Evolutionary conservation across 1,140 invertebrate genomes (phyloP).

Genomic region (Diachasmimorpha longicaudata): DNA sequence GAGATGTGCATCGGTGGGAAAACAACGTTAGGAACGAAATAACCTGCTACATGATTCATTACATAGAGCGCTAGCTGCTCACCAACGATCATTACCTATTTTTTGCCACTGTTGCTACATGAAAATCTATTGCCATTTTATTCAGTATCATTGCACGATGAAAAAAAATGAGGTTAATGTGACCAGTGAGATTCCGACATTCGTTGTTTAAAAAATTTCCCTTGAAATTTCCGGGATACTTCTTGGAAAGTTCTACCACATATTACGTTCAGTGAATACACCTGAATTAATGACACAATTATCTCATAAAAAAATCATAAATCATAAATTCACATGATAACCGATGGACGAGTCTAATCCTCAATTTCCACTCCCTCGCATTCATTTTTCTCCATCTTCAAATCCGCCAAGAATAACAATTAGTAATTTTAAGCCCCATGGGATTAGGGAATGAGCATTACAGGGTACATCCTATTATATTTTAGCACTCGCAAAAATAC

Average conservation of each 20-base stretch:
- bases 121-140: slow-evolving; percentile 13
- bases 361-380: slow-evolving; percentile 43
- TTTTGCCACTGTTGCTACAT: slow-evolving; percentile 3
- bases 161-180: slow-evolving; percentile 3
- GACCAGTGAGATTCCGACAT: not conserved
- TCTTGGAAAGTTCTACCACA: too few relatives aligned
- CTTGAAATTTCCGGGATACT: too few relatives aligned
- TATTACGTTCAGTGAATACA: not conserved
- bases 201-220: not conserved
- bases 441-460: not conserved
- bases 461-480: slow-evolving; percentile 35
- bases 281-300: not conserved
- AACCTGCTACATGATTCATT: slow-evolving; percentile 21
- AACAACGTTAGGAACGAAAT: slow-evolving; percentile 12
- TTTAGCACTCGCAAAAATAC: slow-evolving; percentile 39
- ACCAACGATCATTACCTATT: not conserved
- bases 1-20: slow-evolving; percentile 16
- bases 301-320: not conserved
- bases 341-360: slow-evolving; percentile 37
- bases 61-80: not conserved
- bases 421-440: slow-evolving; percentile 52
- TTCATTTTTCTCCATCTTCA: slow-evolving; percentile 16
- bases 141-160: not conserved
- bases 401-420: slow-evolving; percentile 52
- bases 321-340: slow-evolving; percentile 10